These are phyloP conservation scores for Cheiracanthium punctorium DNA, from an alignment of 2,888 invertebrate species.

Conservation along the genomic window DNA sequence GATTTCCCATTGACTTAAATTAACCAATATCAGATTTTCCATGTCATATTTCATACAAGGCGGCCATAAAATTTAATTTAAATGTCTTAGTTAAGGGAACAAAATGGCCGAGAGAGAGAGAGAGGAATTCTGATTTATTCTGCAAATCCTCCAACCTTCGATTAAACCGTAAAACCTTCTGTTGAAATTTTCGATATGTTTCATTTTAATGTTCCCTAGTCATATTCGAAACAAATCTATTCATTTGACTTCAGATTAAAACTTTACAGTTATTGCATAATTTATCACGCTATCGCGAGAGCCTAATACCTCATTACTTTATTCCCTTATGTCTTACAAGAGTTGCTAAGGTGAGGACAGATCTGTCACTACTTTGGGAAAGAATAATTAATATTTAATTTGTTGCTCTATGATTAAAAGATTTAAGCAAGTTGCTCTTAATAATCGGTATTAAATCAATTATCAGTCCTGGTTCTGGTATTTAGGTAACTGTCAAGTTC, in stretches of 20 bases:
- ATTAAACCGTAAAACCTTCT: background rate
- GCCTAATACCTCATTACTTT: background rate
- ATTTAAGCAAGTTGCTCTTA: background rate
- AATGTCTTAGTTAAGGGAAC: background rate
- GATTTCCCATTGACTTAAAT: no score
- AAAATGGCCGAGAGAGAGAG: background rate
- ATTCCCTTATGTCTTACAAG: background rate
- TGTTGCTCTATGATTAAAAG: background rate
- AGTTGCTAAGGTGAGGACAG: background rate
- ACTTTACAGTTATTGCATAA: background rate
- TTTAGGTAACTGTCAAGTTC: no score
- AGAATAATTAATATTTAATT: constrained; percentile 13
- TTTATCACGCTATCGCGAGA: background rate
- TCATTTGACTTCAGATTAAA: background rate
- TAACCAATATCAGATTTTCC: no score
- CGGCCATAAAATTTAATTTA: no score
- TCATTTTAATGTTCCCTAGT: background rate
- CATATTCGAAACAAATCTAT: background rate
- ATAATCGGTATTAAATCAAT: background rate
- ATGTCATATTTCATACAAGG: no score
- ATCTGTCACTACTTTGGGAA: background rate
- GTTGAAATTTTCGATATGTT: background rate
- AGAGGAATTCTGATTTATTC: background rate
- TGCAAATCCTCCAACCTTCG: background rate
- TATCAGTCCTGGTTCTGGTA: background rate